Base-by-base conservation (phyloP, 2,113 vertebrate genomes). In the Albula glossodonta region DNA sequence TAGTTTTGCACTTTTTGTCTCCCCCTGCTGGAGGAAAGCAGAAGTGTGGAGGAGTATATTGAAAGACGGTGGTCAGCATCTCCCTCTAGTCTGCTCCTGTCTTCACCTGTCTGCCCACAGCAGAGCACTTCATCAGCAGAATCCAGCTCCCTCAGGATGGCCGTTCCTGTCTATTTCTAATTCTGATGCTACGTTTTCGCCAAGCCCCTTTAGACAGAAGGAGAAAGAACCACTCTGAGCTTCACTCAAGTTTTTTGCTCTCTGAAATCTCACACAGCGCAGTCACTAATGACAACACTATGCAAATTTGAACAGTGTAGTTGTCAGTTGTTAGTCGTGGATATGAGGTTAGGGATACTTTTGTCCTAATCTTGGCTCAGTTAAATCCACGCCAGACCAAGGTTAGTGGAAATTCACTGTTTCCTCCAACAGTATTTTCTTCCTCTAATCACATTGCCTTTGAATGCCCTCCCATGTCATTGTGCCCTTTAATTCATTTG, bases 401-500 rank as follows among this genome's bases (percentile, higher is more conserved):
- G n/a, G 70, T 9, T 12, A 88, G 51, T 19, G 31, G 25, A 56
- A 48, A 81, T 70, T 19, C 79, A 70, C 77, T 80, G 63, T 74
- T 74, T 6, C 63, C 60, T 74, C 85, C 77, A 51, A 70, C 22
- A 31, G 22, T 31, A 77, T 88, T 85, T 91, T 87, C 85, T 66
- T 53, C 22, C 49, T 85, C 79, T 87, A 89, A 91, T 86, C 84
- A 4, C 63, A 83, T 87, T 79, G 63, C 85, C 63, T 86, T 86
- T 87, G 80, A 88, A 56, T 82, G 77, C 83, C 86, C 49, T 82
- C 81, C 51, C 50, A 5, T 84, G 63, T 84, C 83, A 53, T 48
- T 83, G 80, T 86, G 2, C 56, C 66, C 83, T 86, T 87, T 87
- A 85, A 87, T 88, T 86, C 51, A 87, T 87, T 87, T 90, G 84